Evolutionary conservation across 2,113 vertebrate genomes (phyloP).

Genomic region (Podarcis raffonei): DNA sequence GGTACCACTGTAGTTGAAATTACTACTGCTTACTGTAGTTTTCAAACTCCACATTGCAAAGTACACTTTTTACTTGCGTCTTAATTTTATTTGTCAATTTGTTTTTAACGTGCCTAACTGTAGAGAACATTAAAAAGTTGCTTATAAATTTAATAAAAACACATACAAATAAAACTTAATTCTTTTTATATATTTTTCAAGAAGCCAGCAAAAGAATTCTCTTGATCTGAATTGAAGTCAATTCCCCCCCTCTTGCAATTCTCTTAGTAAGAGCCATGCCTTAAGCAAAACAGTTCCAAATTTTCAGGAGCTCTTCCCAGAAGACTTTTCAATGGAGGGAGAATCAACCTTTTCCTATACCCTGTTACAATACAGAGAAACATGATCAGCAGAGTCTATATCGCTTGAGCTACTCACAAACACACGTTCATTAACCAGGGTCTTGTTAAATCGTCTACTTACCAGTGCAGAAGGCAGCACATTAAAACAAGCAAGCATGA

Average conservation of each 20-base stretch:
- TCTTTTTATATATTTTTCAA: too few species aligned
- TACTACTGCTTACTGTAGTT: not conserved
- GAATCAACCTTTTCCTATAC: not conserved
- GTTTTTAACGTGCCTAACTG: constrained; percentile 27
- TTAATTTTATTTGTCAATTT: not conserved
- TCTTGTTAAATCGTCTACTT: not conserved
- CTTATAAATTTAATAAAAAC: not conserved
- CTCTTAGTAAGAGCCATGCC: not conserved
- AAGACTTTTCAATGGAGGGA: not conserved
- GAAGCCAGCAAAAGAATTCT: not conserved
- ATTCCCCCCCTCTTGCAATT: not conserved
- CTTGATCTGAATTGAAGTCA: not conserved
- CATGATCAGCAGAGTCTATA: not conserved
- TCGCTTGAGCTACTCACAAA: not conserved
- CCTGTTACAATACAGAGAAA: not conserved
- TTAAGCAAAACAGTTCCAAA: not conserved
- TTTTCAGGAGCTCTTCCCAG: not conserved
- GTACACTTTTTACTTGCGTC: not conserved
- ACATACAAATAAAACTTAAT: too few species aligned
- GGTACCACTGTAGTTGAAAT: constrained; percentile 19
- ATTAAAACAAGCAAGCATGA: not conserved
- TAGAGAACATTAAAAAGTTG: constrained; percentile 14
- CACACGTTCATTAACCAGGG: not conserved
- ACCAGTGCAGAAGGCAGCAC: not conserved
- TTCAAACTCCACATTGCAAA: constrained; percentile 6